Conservation (phyloP, 92 coral and sea anemone species). For the Pocillopora grandis region DNA sequence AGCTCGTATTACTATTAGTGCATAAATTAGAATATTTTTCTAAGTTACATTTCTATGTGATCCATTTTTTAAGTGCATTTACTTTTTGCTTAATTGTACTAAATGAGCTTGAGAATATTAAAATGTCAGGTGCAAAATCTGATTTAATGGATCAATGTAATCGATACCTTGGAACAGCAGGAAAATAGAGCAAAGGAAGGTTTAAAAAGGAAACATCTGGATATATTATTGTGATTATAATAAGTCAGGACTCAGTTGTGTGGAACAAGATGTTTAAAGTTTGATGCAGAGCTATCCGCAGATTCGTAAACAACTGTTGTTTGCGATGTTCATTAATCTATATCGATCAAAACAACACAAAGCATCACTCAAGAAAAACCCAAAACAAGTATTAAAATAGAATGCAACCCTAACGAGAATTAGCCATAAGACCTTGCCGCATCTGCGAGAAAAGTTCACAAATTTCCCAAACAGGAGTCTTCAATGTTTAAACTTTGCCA, state of each 20-base stretch:
- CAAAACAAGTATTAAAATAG: not conserved
- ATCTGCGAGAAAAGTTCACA: not conserved
- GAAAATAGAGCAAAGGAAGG: not conserved
- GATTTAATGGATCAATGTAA: not conserved
- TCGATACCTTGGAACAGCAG: not conserved
- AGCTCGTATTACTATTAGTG: too few species aligned
- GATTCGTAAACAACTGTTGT: not conserved
- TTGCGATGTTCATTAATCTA: not conserved
- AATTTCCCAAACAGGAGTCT: not conserved
- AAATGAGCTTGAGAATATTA: too few species aligned
- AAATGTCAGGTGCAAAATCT: not conserved
- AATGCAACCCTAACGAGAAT: not conserved
- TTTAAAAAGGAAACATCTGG: not conserved
- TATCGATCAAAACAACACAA: not conserved
- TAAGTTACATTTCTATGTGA: too few species aligned
- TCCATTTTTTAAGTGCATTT: too few species aligned
- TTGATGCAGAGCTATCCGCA: not conserved
- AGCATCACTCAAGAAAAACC: not conserved
- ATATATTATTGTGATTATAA: not conserved
- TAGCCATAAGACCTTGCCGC: not conserved
- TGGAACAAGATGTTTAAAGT: not conserved
- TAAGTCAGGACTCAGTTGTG: not conserved
- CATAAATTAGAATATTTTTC: too few species aligned
- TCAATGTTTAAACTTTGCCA: not conserved
- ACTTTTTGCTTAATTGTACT: too few species aligned